These are phyloP conservation scores for Butorides virescens DNA, from an alignment of 2,113 vertebrate species.

Conservation along the genomic window DNA sequence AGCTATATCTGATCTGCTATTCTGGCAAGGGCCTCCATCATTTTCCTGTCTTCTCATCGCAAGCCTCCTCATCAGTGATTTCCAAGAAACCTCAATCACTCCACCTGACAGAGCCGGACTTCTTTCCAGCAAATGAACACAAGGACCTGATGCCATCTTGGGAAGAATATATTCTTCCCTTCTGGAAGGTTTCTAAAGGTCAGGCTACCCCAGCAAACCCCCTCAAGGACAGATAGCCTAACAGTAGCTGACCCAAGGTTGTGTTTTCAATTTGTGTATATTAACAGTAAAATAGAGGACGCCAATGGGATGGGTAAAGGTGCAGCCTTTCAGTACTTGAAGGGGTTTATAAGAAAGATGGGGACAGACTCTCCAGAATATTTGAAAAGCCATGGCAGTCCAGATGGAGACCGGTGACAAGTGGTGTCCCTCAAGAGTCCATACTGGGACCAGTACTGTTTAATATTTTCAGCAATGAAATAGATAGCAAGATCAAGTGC, in stretches of 20 bases:
- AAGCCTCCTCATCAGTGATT: constrained; percentile 13
- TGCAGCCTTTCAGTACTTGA: neutral
- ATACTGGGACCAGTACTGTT: too few relatives aligned
- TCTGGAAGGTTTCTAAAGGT: constrained; percentile 3
- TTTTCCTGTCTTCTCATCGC: constrained; percentile 8
- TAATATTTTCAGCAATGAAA: too few relatives aligned
- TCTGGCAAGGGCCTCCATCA: constrained; percentile 14
- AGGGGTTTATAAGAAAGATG: neutral
- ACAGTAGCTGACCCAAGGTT: neutral
- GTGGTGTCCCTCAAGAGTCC: too few relatives aligned
- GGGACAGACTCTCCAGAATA: too few relatives aligned
- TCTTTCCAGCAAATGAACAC: constrained; percentile 7
- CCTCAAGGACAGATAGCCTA: neutral
- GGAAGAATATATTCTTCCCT: neutral
- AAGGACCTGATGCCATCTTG: neutral
- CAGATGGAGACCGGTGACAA: too few relatives aligned
- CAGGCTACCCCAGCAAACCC: neutral
- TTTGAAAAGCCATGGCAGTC: too few relatives aligned
- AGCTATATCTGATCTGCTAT: constrained; percentile 43
- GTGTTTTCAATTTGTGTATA: neutral
- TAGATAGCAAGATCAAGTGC: too few relatives aligned
- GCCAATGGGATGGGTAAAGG: neutral
- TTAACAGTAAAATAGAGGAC: neutral
- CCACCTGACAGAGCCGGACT: neutral
- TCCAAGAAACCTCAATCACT: constrained; percentile 56